These are phyloP conservation scores for Anisognathus igniventris DNA, from an alignment of 2,797 vertebrate genomes.

Conservation along the genomic window DNA sequence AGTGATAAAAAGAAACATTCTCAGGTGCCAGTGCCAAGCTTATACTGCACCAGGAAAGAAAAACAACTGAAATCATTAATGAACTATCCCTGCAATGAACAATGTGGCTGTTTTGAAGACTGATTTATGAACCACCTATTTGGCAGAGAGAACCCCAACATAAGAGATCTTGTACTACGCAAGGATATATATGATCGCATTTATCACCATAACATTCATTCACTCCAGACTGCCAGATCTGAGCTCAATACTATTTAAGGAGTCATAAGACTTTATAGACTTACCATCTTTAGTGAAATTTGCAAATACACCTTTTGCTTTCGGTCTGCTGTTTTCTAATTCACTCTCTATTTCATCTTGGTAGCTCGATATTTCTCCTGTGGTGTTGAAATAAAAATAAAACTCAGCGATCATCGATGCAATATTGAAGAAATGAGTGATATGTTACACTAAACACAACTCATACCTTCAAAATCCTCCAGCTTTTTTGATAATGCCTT, in stretches of 20 bases:
- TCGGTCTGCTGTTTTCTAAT: slow-evolving; percentile 86
- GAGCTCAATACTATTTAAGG: neutral
- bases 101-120: neutral
- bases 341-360: slow-evolving; percentile 94
- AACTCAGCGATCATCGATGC: neutral
- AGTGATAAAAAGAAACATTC: neutral
- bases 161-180: neutral
- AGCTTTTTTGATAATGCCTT: slow-evolving; percentile 87
- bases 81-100: neutral
- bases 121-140: neutral
- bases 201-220: neutral
- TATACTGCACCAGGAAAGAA: neutral
- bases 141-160: neutral
- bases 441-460: neutral
- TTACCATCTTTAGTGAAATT: slow-evolving; percentile 83
- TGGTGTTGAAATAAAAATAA: neutral
- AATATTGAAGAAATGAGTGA: neutral
- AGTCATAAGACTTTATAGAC: neutral
- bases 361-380: slow-evolving; percentile 91
- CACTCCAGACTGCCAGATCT: neutral
- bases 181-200: neutral
- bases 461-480: slow-evolving; percentile 88
- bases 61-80: neutral
- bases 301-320: slow-evolving; percentile 85
- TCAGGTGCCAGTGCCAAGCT: neutral